A percentile compares a stretch with the other conserved stretches of the same genome.
Conservation (phyloP, 2,888 invertebrate genomes). For the Phytoseiulus persimilis region DNA sequence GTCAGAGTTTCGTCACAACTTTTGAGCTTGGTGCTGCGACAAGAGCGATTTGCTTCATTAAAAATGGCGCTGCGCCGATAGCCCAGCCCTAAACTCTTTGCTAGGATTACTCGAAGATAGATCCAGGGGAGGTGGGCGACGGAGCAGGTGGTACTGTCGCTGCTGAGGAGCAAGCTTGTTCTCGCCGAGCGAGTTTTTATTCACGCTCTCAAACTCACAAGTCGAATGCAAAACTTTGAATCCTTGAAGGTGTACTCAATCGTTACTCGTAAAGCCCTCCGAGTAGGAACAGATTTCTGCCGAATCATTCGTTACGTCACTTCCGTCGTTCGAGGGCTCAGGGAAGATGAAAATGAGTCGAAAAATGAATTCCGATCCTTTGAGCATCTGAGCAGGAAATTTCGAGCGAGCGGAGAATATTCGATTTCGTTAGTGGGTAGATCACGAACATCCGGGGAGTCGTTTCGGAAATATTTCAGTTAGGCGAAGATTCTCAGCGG, state of each 20-base stretch:
- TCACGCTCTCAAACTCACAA: neutral
- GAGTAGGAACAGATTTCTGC: neutral
- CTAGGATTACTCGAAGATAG: neutral
- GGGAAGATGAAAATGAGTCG: neutral
- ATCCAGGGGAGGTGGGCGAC: neutral
- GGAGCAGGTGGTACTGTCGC: neutral
- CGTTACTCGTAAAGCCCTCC: neutral
- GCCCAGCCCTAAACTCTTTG: neutral
- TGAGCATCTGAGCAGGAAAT: neutral
- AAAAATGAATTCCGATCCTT: neutral
- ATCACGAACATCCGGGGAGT: neutral
- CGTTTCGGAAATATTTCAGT: neutral
- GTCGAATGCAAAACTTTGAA: neutral
- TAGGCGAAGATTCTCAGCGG: neutral
- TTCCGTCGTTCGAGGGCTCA: neutral
- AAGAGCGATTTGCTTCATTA: neutral
- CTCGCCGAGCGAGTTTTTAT: neutral
- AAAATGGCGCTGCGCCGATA: neutral
- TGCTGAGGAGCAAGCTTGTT: neutral
- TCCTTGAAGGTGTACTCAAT: neutral
- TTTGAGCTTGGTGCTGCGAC: neutral
- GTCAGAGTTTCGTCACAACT: neutral
- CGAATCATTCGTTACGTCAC: neutral
- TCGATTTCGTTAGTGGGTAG: neutral
- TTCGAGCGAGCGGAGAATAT: neutral